Conservation (phyloP, 92 coral and sea anemone genomes). For the Siderastrea radians region DNA sequence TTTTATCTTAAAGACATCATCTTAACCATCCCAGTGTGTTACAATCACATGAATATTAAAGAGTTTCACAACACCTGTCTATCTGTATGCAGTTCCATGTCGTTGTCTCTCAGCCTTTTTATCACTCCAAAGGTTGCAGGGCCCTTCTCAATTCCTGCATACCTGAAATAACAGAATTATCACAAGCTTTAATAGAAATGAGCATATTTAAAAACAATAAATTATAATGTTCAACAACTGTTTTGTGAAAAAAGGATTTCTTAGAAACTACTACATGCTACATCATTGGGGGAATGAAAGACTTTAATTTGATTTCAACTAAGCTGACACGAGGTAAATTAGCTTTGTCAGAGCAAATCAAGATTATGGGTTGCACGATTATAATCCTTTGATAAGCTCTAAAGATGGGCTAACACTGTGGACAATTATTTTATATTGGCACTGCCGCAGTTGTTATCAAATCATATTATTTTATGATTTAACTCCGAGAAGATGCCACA, state of each 20-base stretch:
- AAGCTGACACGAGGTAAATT: too few relatives aligned
- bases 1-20: not conserved
- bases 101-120: slow-evolving; percentile 90
- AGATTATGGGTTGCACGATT: too few relatives aligned
- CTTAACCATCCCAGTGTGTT: too few relatives aligned
- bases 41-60: not conserved
- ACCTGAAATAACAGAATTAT: slow-evolving; percentile 49
- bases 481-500: too few relatives aligned
- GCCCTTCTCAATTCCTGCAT: slow-evolving; percentile 86
- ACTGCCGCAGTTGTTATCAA: too few relatives aligned
- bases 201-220: not conserved
- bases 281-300: not conserved
- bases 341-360: too few relatives aligned
- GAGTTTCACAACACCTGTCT: slow-evolving; percentile 70
- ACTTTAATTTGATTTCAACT: too few relatives aligned
- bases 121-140: slow-evolving; percentile 96
- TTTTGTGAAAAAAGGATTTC: not conserved
- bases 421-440: too few relatives aligned
- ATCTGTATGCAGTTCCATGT: slow-evolving; percentile 94
- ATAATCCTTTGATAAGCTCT: too few relatives aligned
- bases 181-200: not conserved
- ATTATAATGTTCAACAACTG: not conserved
- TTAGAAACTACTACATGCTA: not conserved
- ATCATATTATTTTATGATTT: too few relatives aligned
- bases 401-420: too few relatives aligned